A percentile compares a stretch with the other conserved stretches of the same genome.
phyloP scores from a whole-genome alignment of 1,140 invertebrate genomes.

The Sitophilus oryzae region DNA sequence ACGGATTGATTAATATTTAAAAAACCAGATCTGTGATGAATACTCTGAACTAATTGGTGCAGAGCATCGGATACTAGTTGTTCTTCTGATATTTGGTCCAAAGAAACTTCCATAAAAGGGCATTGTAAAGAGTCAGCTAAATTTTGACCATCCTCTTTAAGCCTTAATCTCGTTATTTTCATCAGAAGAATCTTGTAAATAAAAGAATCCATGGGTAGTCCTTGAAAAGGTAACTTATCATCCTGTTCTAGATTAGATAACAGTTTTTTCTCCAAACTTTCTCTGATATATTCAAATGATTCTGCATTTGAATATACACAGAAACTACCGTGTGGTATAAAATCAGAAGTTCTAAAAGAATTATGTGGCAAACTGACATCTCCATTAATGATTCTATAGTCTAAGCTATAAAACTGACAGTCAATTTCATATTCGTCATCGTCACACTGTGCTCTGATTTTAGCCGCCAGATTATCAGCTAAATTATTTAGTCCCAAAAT shows the following conservation, averaged over 20 bases:
- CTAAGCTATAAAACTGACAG: conserved; percentile 74
- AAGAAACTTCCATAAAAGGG: conserved; percentile 76
- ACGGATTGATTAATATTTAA: conserved; percentile 67
- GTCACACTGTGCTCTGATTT: conserved; percentile 67
- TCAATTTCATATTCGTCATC: conserved; percentile 83
- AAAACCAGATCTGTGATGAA: conserved; percentile 65
- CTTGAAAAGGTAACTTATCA: conserved; percentile 75
- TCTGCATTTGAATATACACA: conserved; percentile 88
- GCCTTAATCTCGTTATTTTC: conserved; percentile 72
- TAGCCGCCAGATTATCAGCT: conserved; percentile 69
- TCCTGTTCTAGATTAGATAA: conserved; percentile 87
- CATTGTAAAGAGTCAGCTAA: conserved; percentile 83
- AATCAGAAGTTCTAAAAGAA: conserved; percentile 68
- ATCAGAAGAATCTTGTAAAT: conserved; percentile 85
- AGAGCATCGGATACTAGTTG: conserved; percentile 66
- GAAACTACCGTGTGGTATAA: conserved; percentile 75
- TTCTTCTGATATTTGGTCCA: conserved; percentile 58
- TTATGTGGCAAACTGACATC: conserved; percentile 76
- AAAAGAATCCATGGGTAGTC: conserved; percentile 82
- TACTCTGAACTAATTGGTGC: conserved; percentile 67
- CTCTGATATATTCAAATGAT: conserved; percentile 86
- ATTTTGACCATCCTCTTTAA: conserved; percentile 85
- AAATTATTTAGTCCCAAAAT: conserved; percentile 72
- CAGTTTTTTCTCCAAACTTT: conserved; percentile 86
- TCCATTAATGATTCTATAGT: conserved; percentile 79